Base-by-base conservation (phyloP, 2,888 invertebrate genomes). In the Trachelus troglodyta region DNA sequence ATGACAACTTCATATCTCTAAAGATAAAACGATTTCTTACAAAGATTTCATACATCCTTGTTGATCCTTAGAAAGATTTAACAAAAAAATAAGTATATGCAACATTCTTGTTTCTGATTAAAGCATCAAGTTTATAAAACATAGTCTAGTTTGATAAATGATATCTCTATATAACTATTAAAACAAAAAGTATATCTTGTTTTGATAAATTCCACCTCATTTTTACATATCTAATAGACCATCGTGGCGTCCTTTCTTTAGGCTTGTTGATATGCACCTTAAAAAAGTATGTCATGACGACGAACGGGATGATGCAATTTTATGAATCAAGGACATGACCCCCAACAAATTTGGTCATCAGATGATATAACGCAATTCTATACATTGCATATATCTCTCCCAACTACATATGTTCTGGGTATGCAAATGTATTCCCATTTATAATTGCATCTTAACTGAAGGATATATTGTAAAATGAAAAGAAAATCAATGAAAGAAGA, bases 281-380 rank as follows among this genome's bases (percentile, higher is more conserved):
- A 71, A 33, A 71, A 71, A 71, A 33, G 71, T 71, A 34, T 71
- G 71, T 33, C 71, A 71, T 56, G 56, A 56, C 31, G 9, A 71
- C 71, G 4, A 31, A 34, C 71, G n/a, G 15, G 3, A 35, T 74
- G 34, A 35, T 30, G 37, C 35, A 35, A 74, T 71, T 75, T 74
- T 69, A 12, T 35, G n/a, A 34, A 69, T 69, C 74, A 69, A 15
- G 77, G 77, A 75, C 69, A 34, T 56, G 34, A 69, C 77, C 76
- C 37, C 35, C 74, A 34, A 77, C 37, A 15, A 34, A 34, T 77
- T 77, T 77, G 69, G 35, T 77, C 77, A 74, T 75, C 31, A 23
- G 35, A 56, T 56, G 56, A 56, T 56, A 56, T 56, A 56, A 56
- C 56, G 23, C 56, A 23, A 56, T 56, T 56, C 23, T 56, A 56